Percentiles rank a stretch among this genome's conserved stretches.
phyloP scores from a whole-genome alignment of 1,140 invertebrate species.

The Panulirus ornatus region DNA sequence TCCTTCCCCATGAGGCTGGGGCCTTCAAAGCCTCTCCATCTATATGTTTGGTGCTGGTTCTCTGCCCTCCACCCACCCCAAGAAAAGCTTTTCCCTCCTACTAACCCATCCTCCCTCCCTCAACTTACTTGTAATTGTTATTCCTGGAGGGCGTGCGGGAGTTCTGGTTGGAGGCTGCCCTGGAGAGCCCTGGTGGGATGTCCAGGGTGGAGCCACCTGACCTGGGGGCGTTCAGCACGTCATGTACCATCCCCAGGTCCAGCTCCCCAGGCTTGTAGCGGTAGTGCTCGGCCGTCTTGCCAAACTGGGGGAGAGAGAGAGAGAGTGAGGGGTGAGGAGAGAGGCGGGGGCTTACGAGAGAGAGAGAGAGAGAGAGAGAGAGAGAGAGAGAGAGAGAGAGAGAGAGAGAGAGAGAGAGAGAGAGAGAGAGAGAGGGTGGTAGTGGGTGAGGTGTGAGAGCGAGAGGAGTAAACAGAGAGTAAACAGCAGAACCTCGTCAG shows the following conservation, averaged over 20 bases:
- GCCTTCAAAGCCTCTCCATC: background rate
- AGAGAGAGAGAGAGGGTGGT: too few species aligned
- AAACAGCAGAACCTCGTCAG: too few species aligned
- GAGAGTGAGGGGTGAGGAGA: background rate
- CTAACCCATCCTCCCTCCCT: background rate
- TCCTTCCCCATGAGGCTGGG: too few species aligned
- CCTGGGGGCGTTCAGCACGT: background rate
- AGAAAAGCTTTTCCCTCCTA: background rate
- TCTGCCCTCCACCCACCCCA: background rate
- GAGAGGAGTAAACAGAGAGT: background rate
- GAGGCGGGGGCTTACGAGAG: background rate
- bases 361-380: background rate
- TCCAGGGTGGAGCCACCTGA: constrained; percentile 44
- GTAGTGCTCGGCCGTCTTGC: constrained; percentile 45
- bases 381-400: background rate
- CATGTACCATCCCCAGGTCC: constrained; percentile 27
- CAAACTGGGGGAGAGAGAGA: background rate
- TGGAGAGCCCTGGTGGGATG: constrained; percentile 37
- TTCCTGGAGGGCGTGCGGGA: constrained; percentile 44
- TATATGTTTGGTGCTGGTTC: background rate
- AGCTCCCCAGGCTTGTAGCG: constrained; percentile 53
- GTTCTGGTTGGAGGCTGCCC: constrained; percentile 8
- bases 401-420: background rate
- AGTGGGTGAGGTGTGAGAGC: background rate
- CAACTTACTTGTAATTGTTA: constrained; percentile 40